A percentile compares a stretch with the other conserved stretches of the same genome.
Evolutionary conservation across 2,113 vertebrate species (phyloP).

Genomic region (Lipophrys pholis): DNA sequence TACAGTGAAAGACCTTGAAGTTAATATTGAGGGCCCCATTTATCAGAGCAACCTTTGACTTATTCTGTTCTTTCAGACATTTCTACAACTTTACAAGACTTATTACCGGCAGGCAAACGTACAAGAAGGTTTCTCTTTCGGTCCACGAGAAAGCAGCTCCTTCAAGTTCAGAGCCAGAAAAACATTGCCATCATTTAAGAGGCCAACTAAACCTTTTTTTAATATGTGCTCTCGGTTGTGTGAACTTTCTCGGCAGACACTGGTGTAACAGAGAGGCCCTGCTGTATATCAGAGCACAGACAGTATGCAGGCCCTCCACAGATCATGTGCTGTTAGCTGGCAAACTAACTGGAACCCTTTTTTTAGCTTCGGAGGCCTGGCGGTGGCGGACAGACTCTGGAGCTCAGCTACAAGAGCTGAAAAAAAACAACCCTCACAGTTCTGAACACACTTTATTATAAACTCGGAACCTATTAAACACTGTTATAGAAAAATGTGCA

Average conservation of each 20-base stretch:
- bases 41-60: constrained; percentile 34
- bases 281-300: constrained; percentile 30
- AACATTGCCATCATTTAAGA: no score
- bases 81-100: not conserved
- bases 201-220: no score
- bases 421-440: not conserved
- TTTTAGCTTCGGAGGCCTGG: constrained; percentile 38
- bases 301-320: constrained; percentile 13
- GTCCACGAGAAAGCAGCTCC: no score
- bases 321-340: constrained; percentile 68
- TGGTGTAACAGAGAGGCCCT: constrained; percentile 8
- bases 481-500: no score
- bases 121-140: not conserved
- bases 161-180: no score
- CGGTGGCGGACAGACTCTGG: not conserved
- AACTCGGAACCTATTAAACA: not conserved
- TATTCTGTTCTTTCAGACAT: not conserved
- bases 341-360: constrained; percentile 44
- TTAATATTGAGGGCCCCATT: not conserved
- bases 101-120: not conserved
- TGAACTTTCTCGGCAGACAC: constrained; percentile 23
- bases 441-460: not conserved
- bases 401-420: constrained; percentile 1
- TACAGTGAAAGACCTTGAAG: constrained; percentile 9
- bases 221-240: not conserved